Evolutionary conservation across 1,140 invertebrate species (phyloP).

Genomic region (Drosophila pachea): DNA sequence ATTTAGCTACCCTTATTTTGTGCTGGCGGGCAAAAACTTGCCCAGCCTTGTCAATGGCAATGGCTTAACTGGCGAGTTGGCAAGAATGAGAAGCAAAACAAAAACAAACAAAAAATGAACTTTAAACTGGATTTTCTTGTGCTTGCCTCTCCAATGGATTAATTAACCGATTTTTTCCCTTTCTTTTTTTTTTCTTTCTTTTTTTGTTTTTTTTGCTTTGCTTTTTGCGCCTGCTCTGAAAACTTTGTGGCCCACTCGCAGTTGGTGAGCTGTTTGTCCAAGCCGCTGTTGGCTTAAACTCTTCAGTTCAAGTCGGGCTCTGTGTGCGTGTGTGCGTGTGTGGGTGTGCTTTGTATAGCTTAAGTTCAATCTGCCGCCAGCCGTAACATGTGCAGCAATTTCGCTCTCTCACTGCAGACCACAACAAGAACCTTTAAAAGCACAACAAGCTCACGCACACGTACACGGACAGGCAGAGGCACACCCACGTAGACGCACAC

Average conservation of each 20-base stretch:
- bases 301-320: conserved; percentile 8
- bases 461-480: too few relatives aligned
- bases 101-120: not conserved
- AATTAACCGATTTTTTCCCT: conserved; percentile 53
- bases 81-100: not conserved
- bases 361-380: conserved; percentile 37
- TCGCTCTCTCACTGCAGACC: conserved; percentile 1
- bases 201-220: not conserved
- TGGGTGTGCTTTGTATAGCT: conserved; percentile 14
- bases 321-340: not conserved
- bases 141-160: conserved; percentile 44
- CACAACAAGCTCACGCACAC: conserved; percentile 10
- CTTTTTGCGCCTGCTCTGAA: conserved; percentile 6
- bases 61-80: conserved; percentile 2
- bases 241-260: conserved; percentile 24
- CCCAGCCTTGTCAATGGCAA: conserved; percentile 11
- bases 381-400: conserved; percentile 25
- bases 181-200: too few relatives aligned
- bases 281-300: conserved; percentile 4
- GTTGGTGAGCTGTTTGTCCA: conserved; percentile 30
- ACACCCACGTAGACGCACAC: too few relatives aligned
- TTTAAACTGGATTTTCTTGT: conserved; percentile 27
- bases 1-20: conserved; percentile 11
- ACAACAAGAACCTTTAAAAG: conserved; percentile 26
- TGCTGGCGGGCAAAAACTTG: conserved; percentile 4